Percentiles rank a stretch among this genome's conserved stretches.
Conservation (phyloP, 2,888 invertebrate genomes). For the Phlogophora meticulosa region DNA sequence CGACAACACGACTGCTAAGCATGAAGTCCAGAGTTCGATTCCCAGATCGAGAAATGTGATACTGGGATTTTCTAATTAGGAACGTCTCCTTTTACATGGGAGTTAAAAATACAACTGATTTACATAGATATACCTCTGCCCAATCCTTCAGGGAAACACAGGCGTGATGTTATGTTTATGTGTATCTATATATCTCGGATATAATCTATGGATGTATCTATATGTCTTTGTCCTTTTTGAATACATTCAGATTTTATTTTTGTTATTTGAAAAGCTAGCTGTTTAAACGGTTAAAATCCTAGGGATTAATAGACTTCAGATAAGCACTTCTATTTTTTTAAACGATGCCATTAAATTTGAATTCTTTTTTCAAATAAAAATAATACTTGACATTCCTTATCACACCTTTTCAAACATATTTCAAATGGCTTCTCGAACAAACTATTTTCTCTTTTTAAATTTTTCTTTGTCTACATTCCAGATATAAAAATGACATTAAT, state of each 20-base stretch:
- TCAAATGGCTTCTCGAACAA: conserved; percentile 13
- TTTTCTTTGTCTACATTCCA: conserved; percentile 42
- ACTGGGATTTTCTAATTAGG: too few species aligned
- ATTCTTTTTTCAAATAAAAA: not conserved
- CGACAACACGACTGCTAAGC: too few species aligned
- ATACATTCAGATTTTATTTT: not conserved
- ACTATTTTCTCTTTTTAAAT: conserved; percentile 27
- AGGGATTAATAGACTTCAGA: not conserved
- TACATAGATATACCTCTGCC: too few species aligned
- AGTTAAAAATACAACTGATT: too few species aligned
- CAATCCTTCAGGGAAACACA: too few species aligned
- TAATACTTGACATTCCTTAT: not conserved
- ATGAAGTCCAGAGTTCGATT: too few species aligned
- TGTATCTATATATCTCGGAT: too few species aligned
- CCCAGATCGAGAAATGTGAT: too few species aligned
- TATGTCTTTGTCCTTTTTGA: too few species aligned
- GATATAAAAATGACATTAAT: conserved; percentile 55
- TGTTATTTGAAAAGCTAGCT: not conserved
- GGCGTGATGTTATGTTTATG: too few species aligned
- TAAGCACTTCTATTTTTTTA: not conserved
- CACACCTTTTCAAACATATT: conserved; percentile 8
- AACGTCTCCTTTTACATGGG: too few species aligned
- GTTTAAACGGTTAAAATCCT: not conserved
- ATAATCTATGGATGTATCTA: too few species aligned
- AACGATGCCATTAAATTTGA: not conserved